A percentile compares a stretch with the other conserved stretches of the same genome.
These are phyloP conservation scores for Melanotaenia boesemani DNA, from an alignment of 2,797 vertebrate species.

Conservation along the genomic window DNA sequence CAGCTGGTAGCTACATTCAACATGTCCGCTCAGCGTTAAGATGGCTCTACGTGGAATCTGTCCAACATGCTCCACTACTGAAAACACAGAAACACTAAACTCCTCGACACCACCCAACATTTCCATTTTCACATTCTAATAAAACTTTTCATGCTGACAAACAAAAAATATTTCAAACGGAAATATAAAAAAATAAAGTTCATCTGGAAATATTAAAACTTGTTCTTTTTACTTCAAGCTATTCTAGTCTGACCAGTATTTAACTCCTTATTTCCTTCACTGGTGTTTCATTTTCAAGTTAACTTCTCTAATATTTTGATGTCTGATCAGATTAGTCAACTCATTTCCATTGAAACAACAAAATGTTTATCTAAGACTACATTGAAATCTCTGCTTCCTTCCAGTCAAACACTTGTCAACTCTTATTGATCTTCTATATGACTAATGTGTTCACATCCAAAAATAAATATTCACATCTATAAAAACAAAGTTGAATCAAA, in stretches of 20 bases:
- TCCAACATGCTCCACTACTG: conserved; percentile 3
- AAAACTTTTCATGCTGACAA: background rate
- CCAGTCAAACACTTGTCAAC: conserved; percentile 10
- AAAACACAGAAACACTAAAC: conserved; percentile 7
- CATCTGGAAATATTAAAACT: too few species aligned
- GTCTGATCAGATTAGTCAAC: too few species aligned
- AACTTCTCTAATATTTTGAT: too few species aligned
- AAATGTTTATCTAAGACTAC: too few species aligned
- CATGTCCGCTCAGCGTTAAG: conserved; percentile 21
- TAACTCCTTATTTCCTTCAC: too few species aligned
- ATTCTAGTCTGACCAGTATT: too few species aligned
- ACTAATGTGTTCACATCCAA: conserved; percentile 46
- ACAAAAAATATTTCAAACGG: background rate
- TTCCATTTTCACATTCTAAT: too few species aligned
- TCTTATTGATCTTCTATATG: conserved; percentile 45
- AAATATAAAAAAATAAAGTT: too few species aligned
- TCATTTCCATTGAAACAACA: too few species aligned
- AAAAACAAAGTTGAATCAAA: conserved; percentile 35
- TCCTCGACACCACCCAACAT: too few species aligned
- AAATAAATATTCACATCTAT: conserved; percentile 45
- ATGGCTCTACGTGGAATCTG: background rate
- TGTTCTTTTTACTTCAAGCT: too few species aligned
- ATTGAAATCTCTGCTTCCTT: conserved; percentile 18
- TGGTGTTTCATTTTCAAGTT: too few species aligned
- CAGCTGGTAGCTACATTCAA: conserved; percentile 51